phyloP scores from a whole-genome alignment of 2,888 invertebrate genomes.

The Steinernema hermaphroditum region DNA sequence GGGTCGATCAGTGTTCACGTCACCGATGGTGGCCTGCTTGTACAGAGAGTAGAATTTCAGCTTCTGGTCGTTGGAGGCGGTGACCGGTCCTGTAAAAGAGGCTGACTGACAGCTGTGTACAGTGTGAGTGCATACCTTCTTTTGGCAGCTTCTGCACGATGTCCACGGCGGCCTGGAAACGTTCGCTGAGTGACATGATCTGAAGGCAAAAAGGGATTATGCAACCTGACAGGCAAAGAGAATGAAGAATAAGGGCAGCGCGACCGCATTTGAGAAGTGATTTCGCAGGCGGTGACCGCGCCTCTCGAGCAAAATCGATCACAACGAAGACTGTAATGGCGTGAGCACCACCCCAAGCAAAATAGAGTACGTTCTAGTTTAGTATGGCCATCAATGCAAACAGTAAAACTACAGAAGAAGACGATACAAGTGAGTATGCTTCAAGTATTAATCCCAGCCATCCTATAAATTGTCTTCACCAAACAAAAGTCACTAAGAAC shows the following conservation, averaged over 20 bases:
- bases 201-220: not conserved
- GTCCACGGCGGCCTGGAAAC: constrained; percentile 64
- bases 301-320: constrained; percentile 18
- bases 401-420: too few relatives aligned
- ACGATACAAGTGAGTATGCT: too few relatives aligned
- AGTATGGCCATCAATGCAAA: too few relatives aligned
- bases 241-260: not conserved
- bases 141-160: constrained; percentile 66
- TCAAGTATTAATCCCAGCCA: too few relatives aligned
- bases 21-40: constrained; percentile 64
- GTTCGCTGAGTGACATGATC: constrained; percentile 47
- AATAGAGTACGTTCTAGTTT: constrained; percentile 2
- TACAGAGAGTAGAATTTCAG: constrained; percentile 64
- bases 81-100: constrained; percentile 57
- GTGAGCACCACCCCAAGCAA: not conserved
- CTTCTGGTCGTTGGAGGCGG: constrained; percentile 63
- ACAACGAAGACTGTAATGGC: not conserved
- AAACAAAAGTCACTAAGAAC: too few relatives aligned
- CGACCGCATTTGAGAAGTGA: constrained; percentile 20
- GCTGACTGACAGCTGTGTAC: not conserved
- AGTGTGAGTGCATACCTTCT: constrained; percentile 43
- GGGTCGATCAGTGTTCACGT: constrained; percentile 63
- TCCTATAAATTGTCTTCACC: too few relatives aligned
- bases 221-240: too few relatives aligned
- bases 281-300: constrained; percentile 18